Percentiles rank a stretch among this genome's conserved stretches.
Evolutionary conservation across 2,113 vertebrate species (phyloP).

Genomic region (Mustela nigripes): DNA sequence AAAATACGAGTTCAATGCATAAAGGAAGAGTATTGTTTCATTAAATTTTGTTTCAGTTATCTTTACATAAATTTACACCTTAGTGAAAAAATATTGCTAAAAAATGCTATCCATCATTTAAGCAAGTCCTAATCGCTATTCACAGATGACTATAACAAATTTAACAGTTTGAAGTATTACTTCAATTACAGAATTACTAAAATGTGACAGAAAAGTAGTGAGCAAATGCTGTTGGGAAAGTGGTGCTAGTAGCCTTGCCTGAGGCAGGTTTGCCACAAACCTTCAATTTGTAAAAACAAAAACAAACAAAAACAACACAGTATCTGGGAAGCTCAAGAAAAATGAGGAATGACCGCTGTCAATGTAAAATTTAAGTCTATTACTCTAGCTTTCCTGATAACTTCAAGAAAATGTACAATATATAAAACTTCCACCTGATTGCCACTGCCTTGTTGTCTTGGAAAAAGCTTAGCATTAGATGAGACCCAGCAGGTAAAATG

Average conservation of each 20-base stretch:
- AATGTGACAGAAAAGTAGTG: background rate
- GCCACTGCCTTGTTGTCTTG: background rate
- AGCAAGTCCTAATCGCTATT: background rate
- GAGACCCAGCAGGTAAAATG: background rate
- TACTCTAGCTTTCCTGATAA: background rate
- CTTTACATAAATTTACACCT: conserved; percentile 10
- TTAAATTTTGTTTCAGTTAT: conserved; percentile 19
- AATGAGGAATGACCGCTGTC: background rate
- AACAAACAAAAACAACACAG: background rate
- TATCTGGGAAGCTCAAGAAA: background rate
- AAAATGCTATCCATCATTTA: background rate
- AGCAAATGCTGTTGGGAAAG: background rate
- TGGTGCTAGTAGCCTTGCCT: background rate
- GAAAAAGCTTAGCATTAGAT: background rate
- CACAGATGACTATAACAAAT: background rate
- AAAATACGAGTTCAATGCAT: background rate
- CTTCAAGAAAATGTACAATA: background rate
- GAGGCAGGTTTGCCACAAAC: background rate
- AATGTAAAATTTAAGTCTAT: background rate
- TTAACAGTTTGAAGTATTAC: background rate
- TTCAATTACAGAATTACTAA: background rate
- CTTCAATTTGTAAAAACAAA: background rate
- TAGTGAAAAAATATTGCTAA: background rate
- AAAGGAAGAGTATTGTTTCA: background rate
- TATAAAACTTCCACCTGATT: background rate